Base-by-base conservation (phyloP, 2,888 invertebrate genomes). In the Hirtodrosophila trivittata region DNA sequence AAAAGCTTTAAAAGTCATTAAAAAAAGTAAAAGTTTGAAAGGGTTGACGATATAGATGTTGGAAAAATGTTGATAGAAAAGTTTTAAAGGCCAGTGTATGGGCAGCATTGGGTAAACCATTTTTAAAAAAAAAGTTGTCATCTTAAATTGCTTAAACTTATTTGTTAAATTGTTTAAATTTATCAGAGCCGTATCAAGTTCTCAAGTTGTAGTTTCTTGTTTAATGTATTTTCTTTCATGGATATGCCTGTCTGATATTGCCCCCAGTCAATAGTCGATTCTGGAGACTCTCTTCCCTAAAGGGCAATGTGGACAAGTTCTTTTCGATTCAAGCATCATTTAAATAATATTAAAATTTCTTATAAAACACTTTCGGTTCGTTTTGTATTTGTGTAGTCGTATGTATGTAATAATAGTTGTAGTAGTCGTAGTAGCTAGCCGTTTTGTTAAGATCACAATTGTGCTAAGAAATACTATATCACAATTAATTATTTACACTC, bases 391-490 rank as follows among this genome's bases (percentile, higher is more conserved):
- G n/a, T n/a, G n/a, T n/a, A n/a, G n/a, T n/a, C n/a, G n/a, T n/a
- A n/a, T n/a, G 66, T 63, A 42, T 45, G 55, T 66, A 52, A 81
- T 81, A 69, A 46, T 81, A 76, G 62, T 81, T 73, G 51, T 65
- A 30, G 56, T 68, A 42, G 54, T 63, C 46, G 74, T 83, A 75
- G 80, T 83, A 83, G 80, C 83, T 80, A 77, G 77, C 77, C 83
- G 76, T n/a, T 83, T 77, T 80, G 63, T 75, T 85, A 72, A 71
- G 83, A 82, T 82, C 82, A 82, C 82, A 82, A 82, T 86, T 82
- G 82, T 82, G 82, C 83, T 82, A 86, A 86, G 75, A 82, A 83
- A 83, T 86, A 82, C 86, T 86, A 86, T 82, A 82, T 82, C 82
- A 82, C 82, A 82, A 86, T 83, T 83, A 85, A 81, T 49, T 82